phyloP scores from a whole-genome alignment of 2,888 invertebrate species.

The Onchidella celtica region DNA sequence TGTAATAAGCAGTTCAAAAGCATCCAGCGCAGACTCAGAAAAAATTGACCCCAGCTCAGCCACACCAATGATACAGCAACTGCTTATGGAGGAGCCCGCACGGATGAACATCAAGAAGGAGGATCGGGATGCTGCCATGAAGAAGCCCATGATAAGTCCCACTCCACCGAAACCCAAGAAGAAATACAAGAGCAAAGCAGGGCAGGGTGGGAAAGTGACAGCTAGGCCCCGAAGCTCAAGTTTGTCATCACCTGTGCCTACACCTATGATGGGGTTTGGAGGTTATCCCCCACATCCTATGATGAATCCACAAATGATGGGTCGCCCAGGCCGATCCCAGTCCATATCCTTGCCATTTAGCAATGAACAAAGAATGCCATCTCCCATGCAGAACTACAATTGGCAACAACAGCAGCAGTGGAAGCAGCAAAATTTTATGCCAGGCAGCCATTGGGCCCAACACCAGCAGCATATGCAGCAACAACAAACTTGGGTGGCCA shows the following conservation, averaged over 20 bases:
- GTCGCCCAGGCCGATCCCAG: constrained; percentile 4
- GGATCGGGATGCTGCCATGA: constrained; percentile 38
- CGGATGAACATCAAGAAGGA: constrained; percentile 45
- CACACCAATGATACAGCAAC: constrained; percentile 49
- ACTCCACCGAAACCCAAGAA: constrained; percentile 21
- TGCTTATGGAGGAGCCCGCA: constrained; percentile 42
- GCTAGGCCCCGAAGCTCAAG: constrained; percentile 40
- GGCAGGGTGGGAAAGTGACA: background rate
- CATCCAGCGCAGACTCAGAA: background rate
- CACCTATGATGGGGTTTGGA: background rate
- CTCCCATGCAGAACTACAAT: constrained; percentile 2
- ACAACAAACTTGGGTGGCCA: constrained; percentile 2
- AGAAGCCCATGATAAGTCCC: constrained; percentile 31
- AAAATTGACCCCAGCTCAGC: constrained; percentile 12
- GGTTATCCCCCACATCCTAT: constrained; percentile 5
- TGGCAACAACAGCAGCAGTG: constrained; percentile 24
- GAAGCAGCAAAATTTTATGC: constrained; percentile 20
- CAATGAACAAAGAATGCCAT: constrained; percentile 13
- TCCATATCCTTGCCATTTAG: constrained; percentile 16
- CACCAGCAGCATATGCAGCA: constrained; percentile 26
- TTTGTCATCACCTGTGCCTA: constrained; percentile 12
- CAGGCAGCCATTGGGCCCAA: constrained; percentile 21
- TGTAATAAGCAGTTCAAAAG: background rate
- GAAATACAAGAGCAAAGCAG: constrained; percentile 16
- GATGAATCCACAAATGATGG: background rate